Base-by-base conservation (phyloP, 1,140 invertebrate species). In the Cecropterus lyciades region DNA sequence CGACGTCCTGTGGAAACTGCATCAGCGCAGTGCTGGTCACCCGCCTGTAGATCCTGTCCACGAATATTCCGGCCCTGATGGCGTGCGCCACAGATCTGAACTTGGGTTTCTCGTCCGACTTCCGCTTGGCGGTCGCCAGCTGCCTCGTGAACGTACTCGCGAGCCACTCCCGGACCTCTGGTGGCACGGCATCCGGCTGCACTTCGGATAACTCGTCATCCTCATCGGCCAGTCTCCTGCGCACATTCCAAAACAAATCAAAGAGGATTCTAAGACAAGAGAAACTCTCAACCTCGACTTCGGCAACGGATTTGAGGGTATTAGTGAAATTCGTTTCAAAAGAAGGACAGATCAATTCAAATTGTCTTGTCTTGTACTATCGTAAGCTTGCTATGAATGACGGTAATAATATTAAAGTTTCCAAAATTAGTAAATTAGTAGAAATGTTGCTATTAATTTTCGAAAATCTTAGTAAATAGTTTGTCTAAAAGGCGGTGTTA, bases 21-120 rank as follows among this genome's bases (percentile, higher is more conserved):
- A 97, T 96, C 10, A 97, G 94, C 14, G 96, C 95, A 1, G 97
- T 95, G 82, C 95, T 97, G 71, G 96, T 97, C 67, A 98, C 96
- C 69, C 97, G 94, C 73, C 98, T 94, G 88, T 98, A 99, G 81
- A 99, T 98, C 75, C 97, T 95, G 89, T 99, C 98, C 70, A 99
- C 98, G 93, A 99, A 99, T 77, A 99, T 99, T 16, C 98, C 98
- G 0, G 98, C 98, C 11, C 98, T 93, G 74, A 99, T 99, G 65
- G 98, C 98, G 84, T 99, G 98, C n/a, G 98, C 98, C 57, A 99
- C 98, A 45, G 97, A 98, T 55, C 97, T 95, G 92, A 99, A 99
- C 92, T 96, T 96, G 13, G 96, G 96, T 80, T 97, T 97, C 84
- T 96, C 96, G 83, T 96, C 97, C 37, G 93, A 95, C 85, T 94